Percentiles rank a stretch among this genome's conserved stretches.
Conservation (phyloP, 2,113 vertebrate genomes). For the Psilopsiagon aymara region DNA sequence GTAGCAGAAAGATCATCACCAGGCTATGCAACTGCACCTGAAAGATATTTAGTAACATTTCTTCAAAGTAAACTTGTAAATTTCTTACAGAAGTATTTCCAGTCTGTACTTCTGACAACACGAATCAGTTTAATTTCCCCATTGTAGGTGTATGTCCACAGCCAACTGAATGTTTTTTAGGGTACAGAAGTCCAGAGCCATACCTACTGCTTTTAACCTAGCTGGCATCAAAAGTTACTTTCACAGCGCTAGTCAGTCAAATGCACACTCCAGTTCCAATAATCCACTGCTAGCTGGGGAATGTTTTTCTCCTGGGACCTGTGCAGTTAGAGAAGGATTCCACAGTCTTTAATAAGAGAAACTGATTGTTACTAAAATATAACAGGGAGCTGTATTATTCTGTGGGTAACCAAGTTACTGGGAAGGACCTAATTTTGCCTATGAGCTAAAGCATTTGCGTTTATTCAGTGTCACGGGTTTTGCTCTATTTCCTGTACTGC, state of each 20-base stretch:
- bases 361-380: neutral
- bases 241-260: neutral
- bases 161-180: neutral
- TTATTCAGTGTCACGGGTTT: neutral
- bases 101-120: neutral
- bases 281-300: neutral
- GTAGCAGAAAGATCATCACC: neutral
- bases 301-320: neutral
- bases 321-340: neutral
- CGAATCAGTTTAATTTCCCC: neutral
- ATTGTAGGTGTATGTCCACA: neutral
- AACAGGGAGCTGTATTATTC: neutral
- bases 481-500: rapidly evolving
- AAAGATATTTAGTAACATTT: neutral
- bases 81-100: neutral
- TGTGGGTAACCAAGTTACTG: neutral
- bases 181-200: neutral
- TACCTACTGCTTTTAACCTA: neutral
- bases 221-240: neutral
- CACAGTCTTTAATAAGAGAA: neutral
- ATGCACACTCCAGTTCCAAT: neutral
- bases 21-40: no score
- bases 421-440: neutral
- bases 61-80: neutral
- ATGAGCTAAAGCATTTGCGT: neutral